Conservation (phyloP, 1,140 invertebrate species). For the Portunus trituberculatus region DNA sequence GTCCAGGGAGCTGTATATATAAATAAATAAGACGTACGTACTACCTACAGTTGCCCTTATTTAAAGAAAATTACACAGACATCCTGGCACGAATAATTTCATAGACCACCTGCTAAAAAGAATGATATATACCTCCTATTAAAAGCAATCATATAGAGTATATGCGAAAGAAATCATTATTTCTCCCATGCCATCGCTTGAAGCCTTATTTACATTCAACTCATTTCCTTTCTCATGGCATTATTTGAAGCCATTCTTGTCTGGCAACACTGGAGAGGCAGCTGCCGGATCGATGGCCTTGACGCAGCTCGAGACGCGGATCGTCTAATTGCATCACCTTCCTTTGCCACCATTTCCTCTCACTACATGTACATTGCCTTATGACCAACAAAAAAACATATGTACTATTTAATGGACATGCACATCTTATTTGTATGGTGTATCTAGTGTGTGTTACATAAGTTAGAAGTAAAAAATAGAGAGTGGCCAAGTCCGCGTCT, state of each 20-base stretch:
- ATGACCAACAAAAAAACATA: too few relatives aligned
- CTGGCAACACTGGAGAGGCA: slow-evolving; percentile 54
- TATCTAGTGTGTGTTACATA: neutral
- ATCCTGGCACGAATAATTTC: too few relatives aligned
- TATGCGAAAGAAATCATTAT: neutral
- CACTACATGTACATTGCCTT: too few relatives aligned
- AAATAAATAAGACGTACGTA: too few relatives aligned
- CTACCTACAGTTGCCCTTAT: too few relatives aligned
- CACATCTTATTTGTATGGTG: neutral
- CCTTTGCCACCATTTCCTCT: too few relatives aligned
- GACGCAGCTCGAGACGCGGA: slow-evolving; percentile 59
- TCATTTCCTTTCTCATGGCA: neutral
- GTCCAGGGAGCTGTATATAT: too few relatives aligned
- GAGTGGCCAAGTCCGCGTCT: neutral
- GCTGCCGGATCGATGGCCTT: slow-evolving; percentile 68
- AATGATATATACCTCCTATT: too few relatives aligned
- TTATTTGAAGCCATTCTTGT: neutral
- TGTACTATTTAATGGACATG: neutral
- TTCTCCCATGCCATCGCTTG: neutral
- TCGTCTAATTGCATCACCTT: slow-evolving; percentile 13
- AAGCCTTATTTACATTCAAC: neutral
- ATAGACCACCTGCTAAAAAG: too few relatives aligned
- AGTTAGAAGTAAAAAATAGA: neutral
- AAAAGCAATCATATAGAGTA: too few relatives aligned
- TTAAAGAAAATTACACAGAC: too few relatives aligned